Conservation (phyloP, 2,888 invertebrate genomes). For the Folsomia candida region DNA sequence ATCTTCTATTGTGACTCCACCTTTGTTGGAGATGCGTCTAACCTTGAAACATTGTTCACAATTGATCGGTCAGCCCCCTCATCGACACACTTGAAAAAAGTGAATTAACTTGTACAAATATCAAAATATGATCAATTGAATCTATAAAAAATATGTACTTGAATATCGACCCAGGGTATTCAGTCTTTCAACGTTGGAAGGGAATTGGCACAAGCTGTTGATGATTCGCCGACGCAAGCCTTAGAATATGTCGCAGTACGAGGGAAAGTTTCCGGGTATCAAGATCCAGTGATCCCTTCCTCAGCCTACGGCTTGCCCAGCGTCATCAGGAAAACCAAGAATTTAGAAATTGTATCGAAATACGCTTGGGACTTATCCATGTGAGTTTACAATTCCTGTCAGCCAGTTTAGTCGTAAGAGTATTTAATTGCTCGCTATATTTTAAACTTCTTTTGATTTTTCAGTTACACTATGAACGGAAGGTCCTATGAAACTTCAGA, state of each 20-base stretch:
- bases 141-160: not conserved
- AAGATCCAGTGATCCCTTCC: not conserved
- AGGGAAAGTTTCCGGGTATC: conserved; percentile 8
- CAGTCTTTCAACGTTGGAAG: conserved; percentile 1
- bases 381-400: no score
- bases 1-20: no score
- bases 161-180: not conserved
- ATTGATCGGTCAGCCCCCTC: no score
- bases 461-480: not conserved
- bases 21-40: no score
- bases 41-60: no score
- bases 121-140: not conserved
- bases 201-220: conserved; percentile 1
- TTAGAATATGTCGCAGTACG: conserved; percentile 9
- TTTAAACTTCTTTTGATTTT: not conserved
- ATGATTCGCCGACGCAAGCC: not conserved
- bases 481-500: conserved; percentile 1
- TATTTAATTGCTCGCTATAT: not conserved
- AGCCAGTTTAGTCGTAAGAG: no score
- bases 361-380: conserved; percentile 11
- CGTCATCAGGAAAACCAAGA: conserved; percentile 10
- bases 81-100: not conserved
- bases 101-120: not conserved
- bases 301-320: conserved; percentile 9
- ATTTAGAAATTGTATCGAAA: conserved; percentile 15